A percentile compares a stretch with the other conserved stretches of the same genome.
phyloP scores from a whole-genome alignment of 2,888 invertebrate genomes.

The Tanypteryx hageni region DNA sequence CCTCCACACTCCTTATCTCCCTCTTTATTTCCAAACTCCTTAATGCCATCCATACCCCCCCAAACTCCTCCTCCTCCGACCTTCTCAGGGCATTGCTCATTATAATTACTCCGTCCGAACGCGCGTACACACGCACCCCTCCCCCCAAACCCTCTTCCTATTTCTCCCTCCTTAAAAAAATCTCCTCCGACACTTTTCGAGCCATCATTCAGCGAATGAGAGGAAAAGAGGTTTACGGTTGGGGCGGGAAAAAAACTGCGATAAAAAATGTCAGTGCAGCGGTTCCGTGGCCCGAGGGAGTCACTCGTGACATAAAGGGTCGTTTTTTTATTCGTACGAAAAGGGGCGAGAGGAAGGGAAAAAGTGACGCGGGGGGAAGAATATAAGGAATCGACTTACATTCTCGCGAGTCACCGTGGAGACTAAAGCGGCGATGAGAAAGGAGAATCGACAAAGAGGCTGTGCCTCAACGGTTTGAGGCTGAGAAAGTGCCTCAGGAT shows the following conservation, averaged over 20 bases:
- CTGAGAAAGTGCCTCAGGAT: too few relatives aligned
- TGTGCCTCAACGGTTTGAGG: too few relatives aligned
- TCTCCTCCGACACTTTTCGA: background rate
- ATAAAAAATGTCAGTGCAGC: conserved; percentile 57
- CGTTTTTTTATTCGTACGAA: conserved; percentile 9
- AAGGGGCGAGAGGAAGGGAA: background rate
- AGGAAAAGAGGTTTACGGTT: conserved; percentile 61
- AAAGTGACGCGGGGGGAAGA: conserved; percentile 5
- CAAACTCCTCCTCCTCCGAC: background rate
- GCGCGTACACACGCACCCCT: background rate
- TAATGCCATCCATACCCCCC: too few relatives aligned
- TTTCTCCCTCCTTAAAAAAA: conserved; percentile 54
- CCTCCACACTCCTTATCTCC: background rate
- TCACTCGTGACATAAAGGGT: conserved; percentile 50
- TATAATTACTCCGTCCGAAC: conserved; percentile 41
- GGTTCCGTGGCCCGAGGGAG: conserved; percentile 60
- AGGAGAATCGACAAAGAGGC: too few relatives aligned
- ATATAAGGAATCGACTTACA: conserved; percentile 42
- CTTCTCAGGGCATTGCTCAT: background rate
- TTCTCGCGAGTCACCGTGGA: conserved; percentile 1
- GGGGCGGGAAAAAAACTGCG: conserved; percentile 14
- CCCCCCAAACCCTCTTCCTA: background rate
- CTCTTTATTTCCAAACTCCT: conserved; percentile 24
- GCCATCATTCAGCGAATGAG: conserved; percentile 46
- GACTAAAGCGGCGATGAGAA: too few relatives aligned